These are phyloP conservation scores for Sweltsa coloradensis DNA, from an alignment of 1,140 invertebrate species.

Conservation along the genomic window DNA sequence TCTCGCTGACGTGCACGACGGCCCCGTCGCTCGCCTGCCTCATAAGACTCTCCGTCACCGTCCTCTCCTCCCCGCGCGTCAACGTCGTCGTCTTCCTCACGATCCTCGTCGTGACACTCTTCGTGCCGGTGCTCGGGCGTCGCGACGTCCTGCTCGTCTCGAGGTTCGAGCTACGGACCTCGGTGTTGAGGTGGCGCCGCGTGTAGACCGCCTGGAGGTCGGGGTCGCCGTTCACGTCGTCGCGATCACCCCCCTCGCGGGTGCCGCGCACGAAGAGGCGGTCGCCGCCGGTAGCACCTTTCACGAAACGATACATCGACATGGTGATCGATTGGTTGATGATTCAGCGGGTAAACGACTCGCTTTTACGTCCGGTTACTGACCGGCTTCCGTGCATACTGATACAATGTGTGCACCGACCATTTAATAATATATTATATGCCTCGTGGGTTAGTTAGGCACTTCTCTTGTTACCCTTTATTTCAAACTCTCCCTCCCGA, in stretches of 20 bases:
- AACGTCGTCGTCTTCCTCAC: too few relatives aligned
- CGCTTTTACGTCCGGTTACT: too few relatives aligned
- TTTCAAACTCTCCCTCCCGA: too few relatives aligned
- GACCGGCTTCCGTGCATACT: too few relatives aligned
- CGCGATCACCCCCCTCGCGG: conserved; percentile 46
- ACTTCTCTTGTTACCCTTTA: too few relatives aligned
- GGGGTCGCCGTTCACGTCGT: conserved; percentile 30
- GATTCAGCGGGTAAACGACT: too few relatives aligned
- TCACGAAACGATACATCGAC: conserved; percentile 63
- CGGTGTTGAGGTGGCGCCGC: conserved; percentile 68
- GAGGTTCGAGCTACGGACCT: conserved; percentile 67
- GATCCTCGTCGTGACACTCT: conserved; percentile 74
- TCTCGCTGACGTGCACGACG: too few relatives aligned
- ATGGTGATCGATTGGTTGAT: too few relatives aligned
- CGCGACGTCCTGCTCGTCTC: conserved; percentile 69
- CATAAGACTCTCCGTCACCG: conserved; percentile 54
- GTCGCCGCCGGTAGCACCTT: conserved; percentile 32
- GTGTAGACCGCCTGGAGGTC: conserved; percentile 65
- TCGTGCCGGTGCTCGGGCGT: conserved; percentile 56
- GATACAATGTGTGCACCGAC: too few relatives aligned
- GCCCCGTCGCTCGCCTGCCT: conserved; percentile 35
- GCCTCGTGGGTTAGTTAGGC: too few relatives aligned
- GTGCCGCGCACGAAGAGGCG: conserved; percentile 71
- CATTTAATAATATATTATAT: too few relatives aligned
- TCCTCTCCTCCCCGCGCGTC: conserved; percentile 72